Evolutionary conservation across 2,888 invertebrate species (phyloP).

Genomic region (Seira musarum): DNA sequence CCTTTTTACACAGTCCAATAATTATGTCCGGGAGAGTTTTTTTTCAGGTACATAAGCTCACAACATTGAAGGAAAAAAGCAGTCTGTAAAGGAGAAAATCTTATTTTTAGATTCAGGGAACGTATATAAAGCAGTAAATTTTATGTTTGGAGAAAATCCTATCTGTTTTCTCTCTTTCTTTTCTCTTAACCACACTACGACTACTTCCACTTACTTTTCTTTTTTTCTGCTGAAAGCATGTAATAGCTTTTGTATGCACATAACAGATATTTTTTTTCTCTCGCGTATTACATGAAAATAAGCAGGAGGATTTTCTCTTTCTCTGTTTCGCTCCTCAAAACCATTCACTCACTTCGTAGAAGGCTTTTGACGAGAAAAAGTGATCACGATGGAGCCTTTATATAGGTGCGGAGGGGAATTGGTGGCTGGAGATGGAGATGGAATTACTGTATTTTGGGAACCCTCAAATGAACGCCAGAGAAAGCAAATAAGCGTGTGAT

Average conservation of each 20-base stretch:
- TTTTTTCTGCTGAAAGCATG: neutral
- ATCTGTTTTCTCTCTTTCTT: neutral
- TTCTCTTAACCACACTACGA: too few species aligned
- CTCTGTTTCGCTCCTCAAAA: too few species aligned
- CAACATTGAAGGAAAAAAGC: constrained; percentile 28
- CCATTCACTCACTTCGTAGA: too few species aligned
- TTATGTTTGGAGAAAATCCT: neutral
- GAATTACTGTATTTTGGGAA: too few species aligned
- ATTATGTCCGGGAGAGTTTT: neutral
- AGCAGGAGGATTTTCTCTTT: constrained; percentile 32
- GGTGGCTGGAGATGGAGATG: too few species aligned
- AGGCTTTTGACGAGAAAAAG: too few species aligned
- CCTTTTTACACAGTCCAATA: neutral
- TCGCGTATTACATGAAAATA: constrained; percentile 33
- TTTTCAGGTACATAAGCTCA: constrained; percentile 50
- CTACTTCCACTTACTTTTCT: too few species aligned
- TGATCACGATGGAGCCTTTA: too few species aligned
- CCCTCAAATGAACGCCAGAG: too few species aligned
- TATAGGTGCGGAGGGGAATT: too few species aligned
- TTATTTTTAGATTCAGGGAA: constrained; percentile 12
- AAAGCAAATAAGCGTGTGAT: too few species aligned
- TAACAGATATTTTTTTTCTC: neutral
- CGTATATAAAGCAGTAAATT: neutral
- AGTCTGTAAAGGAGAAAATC: constrained; percentile 21
- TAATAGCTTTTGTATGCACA: neutral